These are phyloP conservation scores for Drymonia ruficornis DNA, from an alignment of 2,888 invertebrate genomes.

Conservation along the genomic window DNA sequence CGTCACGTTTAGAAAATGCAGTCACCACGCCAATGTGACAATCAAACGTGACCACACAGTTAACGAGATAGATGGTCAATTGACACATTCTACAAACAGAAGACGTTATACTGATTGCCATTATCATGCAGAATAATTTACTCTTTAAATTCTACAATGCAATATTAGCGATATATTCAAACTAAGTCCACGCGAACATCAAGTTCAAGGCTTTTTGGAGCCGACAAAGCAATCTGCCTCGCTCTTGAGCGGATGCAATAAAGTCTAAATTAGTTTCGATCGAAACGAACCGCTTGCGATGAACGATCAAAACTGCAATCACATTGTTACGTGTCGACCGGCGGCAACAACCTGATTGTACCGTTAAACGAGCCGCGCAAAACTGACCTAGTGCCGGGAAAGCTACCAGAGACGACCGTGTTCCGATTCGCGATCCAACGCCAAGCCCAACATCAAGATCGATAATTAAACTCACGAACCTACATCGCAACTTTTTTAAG, in stretches of 20 bases:
- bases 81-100: too few species aligned
- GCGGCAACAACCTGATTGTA: constrained; percentile 81
- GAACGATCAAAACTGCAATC: constrained; percentile 78
- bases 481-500: constrained; percentile 23
- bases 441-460: constrained; percentile 47
- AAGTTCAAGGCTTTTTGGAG: constrained; percentile 64
- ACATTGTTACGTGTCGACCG: constrained; percentile 77
- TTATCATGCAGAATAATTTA: not conserved
- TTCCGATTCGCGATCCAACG: constrained; percentile 63
- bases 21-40: constrained; percentile 32
- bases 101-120: too few species aligned
- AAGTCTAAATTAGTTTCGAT: constrained; percentile 50
- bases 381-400: constrained; percentile 84
- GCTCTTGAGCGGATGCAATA: constrained; percentile 46
- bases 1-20: constrained; percentile 44
- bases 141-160: constrained; percentile 9
- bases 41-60: constrained; percentile 45
- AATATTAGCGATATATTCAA: constrained; percentile 21
- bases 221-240: constrained; percentile 17
- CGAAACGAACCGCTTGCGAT: constrained; percentile 53
- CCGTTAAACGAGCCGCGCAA: constrained; percentile 80
- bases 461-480: constrained; percentile 43
- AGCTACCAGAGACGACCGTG: constrained; percentile 76
- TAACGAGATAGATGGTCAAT: constrained; percentile 19
- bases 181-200: constrained; percentile 34